These are phyloP conservation scores for Candoia aspera DNA, from an alignment of 2,113 vertebrate genomes.

Conservation along the genomic window DNA sequence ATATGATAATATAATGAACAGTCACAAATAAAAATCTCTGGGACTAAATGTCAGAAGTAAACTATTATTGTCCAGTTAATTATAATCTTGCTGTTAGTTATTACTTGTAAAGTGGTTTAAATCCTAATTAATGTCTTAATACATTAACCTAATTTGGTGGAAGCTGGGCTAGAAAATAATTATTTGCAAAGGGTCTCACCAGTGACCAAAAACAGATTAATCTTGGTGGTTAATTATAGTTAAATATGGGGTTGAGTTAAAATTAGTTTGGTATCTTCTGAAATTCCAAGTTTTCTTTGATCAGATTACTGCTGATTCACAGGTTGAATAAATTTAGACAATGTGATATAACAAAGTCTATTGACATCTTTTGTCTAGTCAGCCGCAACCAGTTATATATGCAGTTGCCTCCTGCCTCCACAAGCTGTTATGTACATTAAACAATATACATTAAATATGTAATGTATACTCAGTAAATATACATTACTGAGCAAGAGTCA, in stretches of 20 bases:
- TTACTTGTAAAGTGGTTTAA: not conserved
- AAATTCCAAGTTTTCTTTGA: not conserved
- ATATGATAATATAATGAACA: not conserved
- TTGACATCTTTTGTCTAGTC: not conserved
- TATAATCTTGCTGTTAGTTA: not conserved
- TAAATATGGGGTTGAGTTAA: not conserved
- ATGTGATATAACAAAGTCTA: not conserved
- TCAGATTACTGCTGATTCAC: not conserved
- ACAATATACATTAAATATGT: not conserved
- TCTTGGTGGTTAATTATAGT: not conserved
- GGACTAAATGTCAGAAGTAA: not conserved
- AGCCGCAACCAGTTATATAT: too few relatives aligned
- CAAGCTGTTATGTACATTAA: too few relatives aligned
- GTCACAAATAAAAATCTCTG: not conserved
- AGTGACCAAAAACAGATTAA: not conserved
- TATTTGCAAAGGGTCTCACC: not conserved
- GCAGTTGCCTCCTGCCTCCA: not conserved
- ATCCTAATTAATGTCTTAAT: not conserved
- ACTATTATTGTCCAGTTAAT: not conserved
- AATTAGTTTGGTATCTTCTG: not conserved
- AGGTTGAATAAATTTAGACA: not conserved
- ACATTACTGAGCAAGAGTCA: not conserved
- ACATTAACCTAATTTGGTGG: not conserved
- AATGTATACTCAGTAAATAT: not conserved
- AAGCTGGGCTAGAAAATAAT: not conserved